A percentile compares a stretch with the other conserved stretches of the same genome.
phyloP scores from a whole-genome alignment of 2,888 invertebrate species.

The Baronia brevicornis region DNA sequence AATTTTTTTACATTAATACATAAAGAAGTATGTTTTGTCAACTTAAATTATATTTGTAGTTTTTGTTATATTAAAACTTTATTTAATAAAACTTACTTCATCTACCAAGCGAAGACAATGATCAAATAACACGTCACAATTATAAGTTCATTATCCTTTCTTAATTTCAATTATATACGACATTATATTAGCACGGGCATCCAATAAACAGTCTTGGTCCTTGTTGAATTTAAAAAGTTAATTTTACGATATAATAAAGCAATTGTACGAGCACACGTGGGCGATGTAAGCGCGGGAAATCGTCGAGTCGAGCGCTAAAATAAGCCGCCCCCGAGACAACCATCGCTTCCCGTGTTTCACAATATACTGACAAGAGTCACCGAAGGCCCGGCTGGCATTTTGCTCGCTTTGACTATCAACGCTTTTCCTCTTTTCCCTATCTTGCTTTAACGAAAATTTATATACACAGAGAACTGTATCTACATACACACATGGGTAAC shows the following conservation, averaged over 20 bases:
- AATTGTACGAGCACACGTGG: conserved; percentile 55
- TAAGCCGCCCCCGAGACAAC: conserved; percentile 44
- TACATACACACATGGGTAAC: conserved; percentile 52
- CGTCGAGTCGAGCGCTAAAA: conserved; percentile 51
- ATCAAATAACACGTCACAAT: conserved; percentile 49
- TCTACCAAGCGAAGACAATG: conserved; percentile 45
- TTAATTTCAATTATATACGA: no score
- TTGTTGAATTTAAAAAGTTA: no score
- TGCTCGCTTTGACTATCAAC: conserved; percentile 52
- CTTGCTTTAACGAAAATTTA: conserved; percentile 62
- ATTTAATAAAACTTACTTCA: conserved; percentile 56
- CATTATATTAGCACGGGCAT: no score
- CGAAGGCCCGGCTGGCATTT: conserved; percentile 48
- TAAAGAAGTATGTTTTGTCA: no score
- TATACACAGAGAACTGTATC: conserved; percentile 47
- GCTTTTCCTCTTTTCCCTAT: conserved; percentile 66
- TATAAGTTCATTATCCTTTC: conserved; percentile 41
- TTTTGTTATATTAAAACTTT: no score
- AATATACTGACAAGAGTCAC: conserved; percentile 64
- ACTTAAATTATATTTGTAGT: no score
- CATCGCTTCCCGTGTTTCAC: conserved; percentile 52
- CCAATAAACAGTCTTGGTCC: no score
- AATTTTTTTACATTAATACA: no score
- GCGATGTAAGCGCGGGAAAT: conserved; percentile 48
- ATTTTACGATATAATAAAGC: no score